A percentile compares a stretch with the other conserved stretches of the same genome.
phyloP scores from a whole-genome alignment of 2,113 vertebrate genomes.

The Silurus meridionalis region DNA sequence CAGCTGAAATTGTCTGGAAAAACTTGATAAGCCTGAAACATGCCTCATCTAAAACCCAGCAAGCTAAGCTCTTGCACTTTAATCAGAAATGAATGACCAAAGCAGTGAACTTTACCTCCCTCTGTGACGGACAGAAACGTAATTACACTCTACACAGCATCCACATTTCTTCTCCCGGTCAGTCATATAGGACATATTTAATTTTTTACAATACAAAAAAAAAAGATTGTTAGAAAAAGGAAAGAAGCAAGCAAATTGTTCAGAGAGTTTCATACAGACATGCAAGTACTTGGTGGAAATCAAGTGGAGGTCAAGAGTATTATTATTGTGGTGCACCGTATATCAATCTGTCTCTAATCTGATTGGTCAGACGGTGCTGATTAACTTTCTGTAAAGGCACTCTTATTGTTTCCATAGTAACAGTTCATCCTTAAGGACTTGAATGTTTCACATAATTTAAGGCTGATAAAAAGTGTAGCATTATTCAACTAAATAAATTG shows the following conservation, averaged over 20 bases:
- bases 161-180: not conserved
- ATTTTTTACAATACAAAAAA: not conserved
- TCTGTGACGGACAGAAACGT: not conserved
- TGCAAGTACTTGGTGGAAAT: not conserved
- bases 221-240: not conserved
- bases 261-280: not conserved
- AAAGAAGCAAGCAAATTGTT: not conserved
- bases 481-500: not conserved
- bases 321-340: not conserved
- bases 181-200: not conserved
- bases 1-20: conserved; percentile 34
- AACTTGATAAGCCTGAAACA: conserved; percentile 30
- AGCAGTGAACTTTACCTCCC: not conserved
- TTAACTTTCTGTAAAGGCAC: not conserved
- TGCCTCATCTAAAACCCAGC: not conserved
- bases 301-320: not conserved
- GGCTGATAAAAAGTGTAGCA: not conserved
- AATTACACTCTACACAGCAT: not conserved
- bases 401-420: not conserved
- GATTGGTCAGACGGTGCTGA: not conserved
- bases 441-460: not conserved
- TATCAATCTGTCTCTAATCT: not conserved
- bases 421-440: not conserved
- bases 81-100: conserved; percentile 14
- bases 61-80: conserved; percentile 14